A percentile compares a stretch with the other conserved stretches of the same genome.
Evolutionary conservation across 2,797 vertebrate genomes (phyloP).

Genomic region (Sebastes hubbsi): DNA sequence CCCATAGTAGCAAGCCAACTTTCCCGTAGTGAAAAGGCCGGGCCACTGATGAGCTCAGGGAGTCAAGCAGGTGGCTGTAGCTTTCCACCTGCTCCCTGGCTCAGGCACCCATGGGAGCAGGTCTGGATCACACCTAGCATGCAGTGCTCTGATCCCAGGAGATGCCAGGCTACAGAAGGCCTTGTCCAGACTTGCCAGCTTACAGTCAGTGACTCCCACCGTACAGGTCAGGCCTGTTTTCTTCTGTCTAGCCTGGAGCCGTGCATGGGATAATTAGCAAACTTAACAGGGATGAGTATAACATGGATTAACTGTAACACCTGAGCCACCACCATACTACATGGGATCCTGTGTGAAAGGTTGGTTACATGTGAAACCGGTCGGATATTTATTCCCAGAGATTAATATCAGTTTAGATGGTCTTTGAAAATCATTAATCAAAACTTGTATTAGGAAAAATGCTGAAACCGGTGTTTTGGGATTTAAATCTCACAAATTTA

Average conservation of each 20-base stretch:
- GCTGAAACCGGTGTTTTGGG: background rate
- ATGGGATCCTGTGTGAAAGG: background rate
- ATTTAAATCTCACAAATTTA: background rate
- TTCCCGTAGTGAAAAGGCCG: conserved; percentile 10
- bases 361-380: background rate
- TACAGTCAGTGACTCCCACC: conserved; percentile 69
- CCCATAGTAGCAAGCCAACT: background rate
- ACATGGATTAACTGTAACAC: conserved; percentile 68
- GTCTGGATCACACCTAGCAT: conserved; percentile 52
- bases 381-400: background rate
- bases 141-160: conserved; percentile 41
- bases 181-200: conserved; percentile 81
- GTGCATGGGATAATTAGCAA: conserved; percentile 70
- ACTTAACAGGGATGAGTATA: conserved; percentile 55
- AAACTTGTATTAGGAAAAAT: background rate
- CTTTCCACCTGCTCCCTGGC: conserved; percentile 67
- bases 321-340: conserved; percentile 26
- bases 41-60: conserved; percentile 55
- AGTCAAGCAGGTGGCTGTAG: conserved; percentile 35
- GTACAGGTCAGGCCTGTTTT: conserved; percentile 79
- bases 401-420: background rate
- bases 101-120: conserved; percentile 50
- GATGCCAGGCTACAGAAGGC: conserved; percentile 45
- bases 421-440: background rate
- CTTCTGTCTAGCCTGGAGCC: conserved; percentile 58